Evolutionary conservation across 1,140 invertebrate species (phyloP).

Genomic region (Liolophura sinensis): DNA sequence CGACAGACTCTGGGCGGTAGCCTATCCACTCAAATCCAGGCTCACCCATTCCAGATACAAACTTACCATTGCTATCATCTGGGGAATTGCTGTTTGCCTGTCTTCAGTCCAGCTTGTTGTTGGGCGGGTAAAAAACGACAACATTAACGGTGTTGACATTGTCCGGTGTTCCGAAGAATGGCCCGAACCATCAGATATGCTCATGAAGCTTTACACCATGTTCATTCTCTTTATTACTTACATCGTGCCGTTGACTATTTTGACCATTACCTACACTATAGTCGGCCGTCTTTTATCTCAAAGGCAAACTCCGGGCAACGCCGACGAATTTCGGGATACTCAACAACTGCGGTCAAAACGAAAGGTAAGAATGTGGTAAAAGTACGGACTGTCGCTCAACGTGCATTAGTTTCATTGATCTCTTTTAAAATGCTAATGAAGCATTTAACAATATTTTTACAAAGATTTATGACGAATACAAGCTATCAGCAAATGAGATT

Average conservation of each 20-base stretch:
- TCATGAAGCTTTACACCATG: constrained; percentile 57
- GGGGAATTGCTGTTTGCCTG: constrained; percentile 57
- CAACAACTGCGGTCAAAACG: constrained; percentile 60
- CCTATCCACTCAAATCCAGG: constrained; percentile 43
- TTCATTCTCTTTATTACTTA: constrained; percentile 62
- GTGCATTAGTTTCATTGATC: no score
- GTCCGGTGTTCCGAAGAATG: constrained; percentile 43
- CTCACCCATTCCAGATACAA: constrained; percentile 37
- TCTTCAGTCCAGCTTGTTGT: constrained; percentile 59
- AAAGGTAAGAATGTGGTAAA: constrained; percentile 54
- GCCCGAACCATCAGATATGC: constrained; percentile 28
- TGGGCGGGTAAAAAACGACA: constrained; percentile 38
- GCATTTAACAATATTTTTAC: no score
- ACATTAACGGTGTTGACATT: background rate
- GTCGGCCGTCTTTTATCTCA: constrained; percentile 56
- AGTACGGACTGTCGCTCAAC: no score
- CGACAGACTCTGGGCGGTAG: constrained; percentile 50
- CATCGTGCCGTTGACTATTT: constrained; percentile 60
- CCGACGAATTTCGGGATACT: constrained; percentile 59
- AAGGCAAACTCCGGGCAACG: constrained; percentile 62
- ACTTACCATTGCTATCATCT: constrained; percentile 58
- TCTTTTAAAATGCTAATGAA: no score
- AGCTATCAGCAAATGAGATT: no score
- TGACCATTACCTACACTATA: constrained; percentile 61
- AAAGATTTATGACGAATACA: no score